Percentiles rank a stretch among this genome's conserved stretches.
Evolutionary conservation across 2,113 vertebrate species (phyloP).

Genomic region (Cinclus cinclus): DNA sequence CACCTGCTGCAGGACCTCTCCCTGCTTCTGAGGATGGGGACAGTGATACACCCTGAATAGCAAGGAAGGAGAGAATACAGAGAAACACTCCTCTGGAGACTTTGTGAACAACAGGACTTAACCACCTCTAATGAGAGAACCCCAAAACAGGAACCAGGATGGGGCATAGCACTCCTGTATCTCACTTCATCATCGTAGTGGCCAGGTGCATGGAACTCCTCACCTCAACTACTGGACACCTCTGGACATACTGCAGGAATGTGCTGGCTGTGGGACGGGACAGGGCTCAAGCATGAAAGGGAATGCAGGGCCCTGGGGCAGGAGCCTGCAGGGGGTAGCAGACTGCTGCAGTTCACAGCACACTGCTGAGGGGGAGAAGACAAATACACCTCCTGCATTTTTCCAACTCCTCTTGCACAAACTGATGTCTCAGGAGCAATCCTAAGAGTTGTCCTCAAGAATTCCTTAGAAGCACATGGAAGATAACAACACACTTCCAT

Average conservation of each 20-base stretch:
- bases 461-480: neutral
- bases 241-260: neutral
- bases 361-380: neutral
- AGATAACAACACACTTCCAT: fast-evolving
- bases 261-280: neutral
- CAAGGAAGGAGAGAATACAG: fast-evolving
- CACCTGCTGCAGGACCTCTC: neutral
- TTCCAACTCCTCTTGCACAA: neutral
- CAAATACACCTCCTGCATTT: neutral
- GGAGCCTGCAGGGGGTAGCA: neutral
- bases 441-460: neutral
- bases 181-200: neutral
- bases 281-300: neutral
- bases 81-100: neutral
- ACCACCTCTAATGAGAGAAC: fast-evolving
- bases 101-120: neutral
- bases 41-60: fast-evolving
- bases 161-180: neutral
- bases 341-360: neutral
- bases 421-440: neutral
- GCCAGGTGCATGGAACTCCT: neutral
- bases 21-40: neutral
- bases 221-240: fast-evolving
- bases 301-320: neutral
- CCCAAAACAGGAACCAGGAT: neutral